Evolutionary conservation across 2,888 invertebrate genomes (phyloP), one percentile per base, ranked within the genome.

Genomic region (Clistopyga incitator): DNA sequence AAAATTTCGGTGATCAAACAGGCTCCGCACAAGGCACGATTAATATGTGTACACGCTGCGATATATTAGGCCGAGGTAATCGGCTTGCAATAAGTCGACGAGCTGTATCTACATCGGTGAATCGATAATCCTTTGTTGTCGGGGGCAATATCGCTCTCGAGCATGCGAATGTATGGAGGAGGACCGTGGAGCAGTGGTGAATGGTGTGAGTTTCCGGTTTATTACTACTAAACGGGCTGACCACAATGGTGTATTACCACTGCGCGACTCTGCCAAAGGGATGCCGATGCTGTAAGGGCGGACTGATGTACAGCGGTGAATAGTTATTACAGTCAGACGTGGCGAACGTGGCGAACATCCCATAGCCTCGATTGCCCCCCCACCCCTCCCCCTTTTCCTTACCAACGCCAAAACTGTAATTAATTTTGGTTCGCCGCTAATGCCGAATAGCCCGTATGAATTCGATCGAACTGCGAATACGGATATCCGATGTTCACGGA

Each of bases 201-300:
- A 25, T 18, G 52, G 61, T 47, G 47, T 8, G 78, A 52, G 38
- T 50, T 65, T 68, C 75, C 86, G 89, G 87, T 90, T 91, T 89
- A 91, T 91, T 91, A 91, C 89, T 88, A 86, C 88, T 89, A 90
- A 90, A 90, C 89, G 88, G 90, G 86, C 89, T 89, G 90, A 89
- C 89, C 88, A 85, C 79, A 81, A 86, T 88, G 87, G 90, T 90
- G 90, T 89, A 91, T 90, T 92, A 91, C 88, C 68, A 87, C 88
- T 85, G 80, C 25, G 10, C 59, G 47, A 70, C 47, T 80, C 68
- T 67, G 72, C 68, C 72, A 64, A 77, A 80, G 61, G 52, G 75
- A n/a, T 42, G 3, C 23, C 45, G 72, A 18, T 6, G 64, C n/a
- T n/a, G 42, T 70, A 68, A 65, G 15, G 42, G 47, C 18, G 88